phyloP scores from a whole-genome alignment of 1,140 invertebrate genomes.

The Triops longicaudatus region DNA sequence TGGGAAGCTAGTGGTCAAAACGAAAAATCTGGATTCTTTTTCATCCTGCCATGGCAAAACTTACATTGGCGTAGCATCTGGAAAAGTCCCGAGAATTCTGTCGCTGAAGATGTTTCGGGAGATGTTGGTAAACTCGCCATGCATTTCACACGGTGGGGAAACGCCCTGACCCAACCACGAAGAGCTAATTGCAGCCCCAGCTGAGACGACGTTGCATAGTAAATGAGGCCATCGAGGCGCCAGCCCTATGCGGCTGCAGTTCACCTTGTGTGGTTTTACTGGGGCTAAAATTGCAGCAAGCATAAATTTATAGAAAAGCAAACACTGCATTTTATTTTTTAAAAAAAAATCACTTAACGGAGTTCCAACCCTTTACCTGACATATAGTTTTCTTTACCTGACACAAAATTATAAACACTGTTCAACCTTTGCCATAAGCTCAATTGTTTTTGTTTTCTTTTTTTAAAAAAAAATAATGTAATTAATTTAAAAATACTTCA shows the following conservation, averaged over 20 bases:
- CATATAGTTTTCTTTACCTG: too few species aligned
- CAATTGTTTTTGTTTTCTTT: too few species aligned
- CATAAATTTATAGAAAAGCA: neutral
- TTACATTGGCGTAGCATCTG: neutral
- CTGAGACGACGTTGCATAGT: constrained; percentile 14
- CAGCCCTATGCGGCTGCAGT: neutral
- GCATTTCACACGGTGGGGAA: constrained; percentile 7
- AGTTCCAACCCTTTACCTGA: neutral
- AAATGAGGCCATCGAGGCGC: constrained; percentile 13
- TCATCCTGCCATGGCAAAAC: neutral
- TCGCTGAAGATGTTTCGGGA: neutral
- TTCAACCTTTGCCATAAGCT: too few species aligned
- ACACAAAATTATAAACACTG: too few species aligned
- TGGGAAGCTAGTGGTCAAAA: neutral
- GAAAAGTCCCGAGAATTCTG: neutral
- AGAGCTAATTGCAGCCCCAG: constrained; percentile 10
- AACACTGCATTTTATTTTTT: neutral
- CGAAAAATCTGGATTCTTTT: neutral
- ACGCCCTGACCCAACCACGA: constrained; percentile 9
- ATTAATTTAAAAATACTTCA: neutral
- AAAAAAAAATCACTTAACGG: neutral
- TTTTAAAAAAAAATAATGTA: neutral
- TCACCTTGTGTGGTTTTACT: constrained; percentile 8
- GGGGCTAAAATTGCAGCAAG: neutral
- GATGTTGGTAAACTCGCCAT: neutral